Evolutionary conservation across 37 sponge, comb jelly and placozoan species (phyloP).

Genomic region (Geodia barretti): DNA sequence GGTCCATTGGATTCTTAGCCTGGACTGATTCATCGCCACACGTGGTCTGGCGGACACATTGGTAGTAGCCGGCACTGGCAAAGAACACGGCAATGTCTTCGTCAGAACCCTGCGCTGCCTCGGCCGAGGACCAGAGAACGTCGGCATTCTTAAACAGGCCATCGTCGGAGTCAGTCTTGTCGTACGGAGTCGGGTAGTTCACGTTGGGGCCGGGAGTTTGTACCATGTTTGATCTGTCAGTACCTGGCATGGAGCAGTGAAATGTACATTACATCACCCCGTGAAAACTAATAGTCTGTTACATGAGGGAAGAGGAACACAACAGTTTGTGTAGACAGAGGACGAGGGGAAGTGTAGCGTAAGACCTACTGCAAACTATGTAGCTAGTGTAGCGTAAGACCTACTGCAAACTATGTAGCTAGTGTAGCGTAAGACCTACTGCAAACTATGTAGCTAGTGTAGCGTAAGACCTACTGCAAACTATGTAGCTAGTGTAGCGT

Average conservation of each 20-base stretch:
- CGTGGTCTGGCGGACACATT: constrained; percentile 26
- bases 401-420: too few species aligned
- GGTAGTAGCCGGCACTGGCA: constrained; percentile 83
- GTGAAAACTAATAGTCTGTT: not conserved
- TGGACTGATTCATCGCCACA: constrained; percentile 58
- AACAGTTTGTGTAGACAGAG: not conserved
- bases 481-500: too few species aligned
- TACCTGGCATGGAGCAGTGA: constrained; percentile 50
- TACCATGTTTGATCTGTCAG: constrained; percentile 92
- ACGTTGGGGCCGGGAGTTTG: constrained; percentile 61
- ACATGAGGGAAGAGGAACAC: not conserved
- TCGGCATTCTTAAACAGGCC: constrained; percentile 75
- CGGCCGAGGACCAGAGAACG: constrained; percentile 52
- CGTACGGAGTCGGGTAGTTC: constrained; percentile 92
- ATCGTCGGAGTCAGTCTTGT: constrained; percentile 62
- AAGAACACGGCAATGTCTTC: constrained; percentile 66
- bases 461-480: too few species aligned
- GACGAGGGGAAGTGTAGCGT: not conserved
- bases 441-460: too few species aligned
- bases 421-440: too few species aligned
- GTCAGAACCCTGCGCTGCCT: not conserved
- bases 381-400: too few species aligned
- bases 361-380: too few species aligned
- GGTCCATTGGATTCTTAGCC: constrained; percentile 46
- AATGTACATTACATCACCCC: not conserved